phyloP scores from a whole-genome alignment of 2,797 vertebrate species.

The Smutsia gigantea region DNA sequence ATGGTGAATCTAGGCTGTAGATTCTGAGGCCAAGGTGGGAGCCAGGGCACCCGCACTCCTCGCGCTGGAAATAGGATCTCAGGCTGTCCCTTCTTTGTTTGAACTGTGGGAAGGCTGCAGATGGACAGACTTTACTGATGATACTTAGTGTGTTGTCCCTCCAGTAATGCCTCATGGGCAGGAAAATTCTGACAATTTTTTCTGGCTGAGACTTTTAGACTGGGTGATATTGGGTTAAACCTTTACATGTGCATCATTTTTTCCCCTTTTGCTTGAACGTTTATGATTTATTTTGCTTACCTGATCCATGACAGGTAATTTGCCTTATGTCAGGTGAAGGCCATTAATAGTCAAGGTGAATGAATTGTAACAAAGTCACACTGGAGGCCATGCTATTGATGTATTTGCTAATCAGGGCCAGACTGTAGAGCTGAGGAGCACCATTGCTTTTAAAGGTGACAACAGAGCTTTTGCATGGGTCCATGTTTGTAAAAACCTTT shows the following conservation, averaged over 20 bases:
- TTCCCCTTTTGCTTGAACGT: not conserved
- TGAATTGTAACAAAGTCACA: not conserved
- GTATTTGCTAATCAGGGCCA: not conserved
- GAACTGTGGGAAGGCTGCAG: not conserved
- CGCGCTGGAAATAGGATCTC: not conserved
- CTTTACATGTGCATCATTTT: not conserved
- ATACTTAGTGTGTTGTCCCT: not conserved
- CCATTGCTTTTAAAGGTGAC: not conserved
- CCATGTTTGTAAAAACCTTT: not conserved
- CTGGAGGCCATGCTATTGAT: not conserved
- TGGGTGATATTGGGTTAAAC: not conserved
- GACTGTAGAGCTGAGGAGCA: not conserved
- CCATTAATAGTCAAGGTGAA: not conserved
- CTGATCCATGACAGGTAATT: not conserved
- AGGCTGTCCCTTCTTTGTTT: not conserved
- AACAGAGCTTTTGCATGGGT: not conserved
- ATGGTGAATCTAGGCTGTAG: not conserved
- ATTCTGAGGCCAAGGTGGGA: not conserved
- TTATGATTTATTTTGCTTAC: not conserved
- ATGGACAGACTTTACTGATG: not conserved
- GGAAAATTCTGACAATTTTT: not conserved
- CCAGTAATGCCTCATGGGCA: not conserved
- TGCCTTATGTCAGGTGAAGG: constrained; percentile 11
- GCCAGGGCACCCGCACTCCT: not conserved
- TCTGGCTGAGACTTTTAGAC: not conserved